phyloP scores from a whole-genome alignment of 2,797 vertebrate genomes.

The Lycodopsis pacificus region DNA sequence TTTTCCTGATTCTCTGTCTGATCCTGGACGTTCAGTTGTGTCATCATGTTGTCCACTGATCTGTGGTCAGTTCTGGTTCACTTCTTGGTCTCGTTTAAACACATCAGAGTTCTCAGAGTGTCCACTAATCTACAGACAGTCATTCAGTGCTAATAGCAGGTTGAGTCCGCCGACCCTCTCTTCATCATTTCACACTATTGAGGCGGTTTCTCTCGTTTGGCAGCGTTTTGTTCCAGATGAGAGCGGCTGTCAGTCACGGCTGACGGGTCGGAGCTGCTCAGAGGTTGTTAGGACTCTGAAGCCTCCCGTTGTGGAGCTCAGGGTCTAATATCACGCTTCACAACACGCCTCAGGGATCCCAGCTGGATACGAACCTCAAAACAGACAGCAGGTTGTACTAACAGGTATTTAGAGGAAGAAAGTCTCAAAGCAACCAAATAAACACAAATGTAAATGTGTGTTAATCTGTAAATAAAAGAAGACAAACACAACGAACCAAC shows the following conservation, averaged over 20 bases:
- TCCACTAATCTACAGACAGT: constrained; percentile 25
- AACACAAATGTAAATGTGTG: neutral
- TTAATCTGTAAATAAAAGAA: neutral
- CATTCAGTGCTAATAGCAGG: constrained; percentile 24
- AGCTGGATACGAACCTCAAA: constrained; percentile 38
- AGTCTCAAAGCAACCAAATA: neutral
- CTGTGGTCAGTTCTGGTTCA: neutral
- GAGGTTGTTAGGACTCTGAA: constrained; percentile 56
- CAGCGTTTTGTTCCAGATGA: constrained; percentile 55
- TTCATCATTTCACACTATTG: constrained; percentile 27
- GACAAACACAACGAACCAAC: neutral
- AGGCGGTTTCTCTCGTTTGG: constrained; percentile 23
- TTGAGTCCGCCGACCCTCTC: constrained; percentile 29
- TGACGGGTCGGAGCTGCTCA: constrained; percentile 46
- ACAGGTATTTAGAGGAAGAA: neutral
- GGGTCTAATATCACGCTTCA: constrained; percentile 72
- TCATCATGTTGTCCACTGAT: constrained; percentile 8
- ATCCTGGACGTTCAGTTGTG: neutral
- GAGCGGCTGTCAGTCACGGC: constrained; percentile 62
- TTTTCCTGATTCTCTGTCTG: neutral
- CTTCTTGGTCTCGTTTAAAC: neutral
- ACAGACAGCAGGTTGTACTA: neutral
- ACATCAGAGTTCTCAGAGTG: neutral
- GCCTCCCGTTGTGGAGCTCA: constrained; percentile 45
- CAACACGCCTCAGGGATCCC: constrained; percentile 47